A percentile compares a stretch with the other conserved stretches of the same genome.
Conservation (phyloP, 1,140 invertebrate genomes). For the Macrosteles quadrilineatus region DNA sequence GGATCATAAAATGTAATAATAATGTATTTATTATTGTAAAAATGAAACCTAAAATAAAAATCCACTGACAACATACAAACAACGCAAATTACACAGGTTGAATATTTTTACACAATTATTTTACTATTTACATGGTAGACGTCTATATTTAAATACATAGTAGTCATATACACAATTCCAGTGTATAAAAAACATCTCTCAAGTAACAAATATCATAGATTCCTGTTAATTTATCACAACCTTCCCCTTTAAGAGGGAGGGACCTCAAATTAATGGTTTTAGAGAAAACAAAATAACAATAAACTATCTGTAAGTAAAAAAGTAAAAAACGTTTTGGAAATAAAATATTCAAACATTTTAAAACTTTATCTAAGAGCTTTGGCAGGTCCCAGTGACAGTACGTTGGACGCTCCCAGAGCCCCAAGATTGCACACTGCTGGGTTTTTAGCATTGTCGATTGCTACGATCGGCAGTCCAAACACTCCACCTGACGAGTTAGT, state of each 20-base stretch:
- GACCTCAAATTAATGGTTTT: background rate
- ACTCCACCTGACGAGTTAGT: conserved; percentile 61
- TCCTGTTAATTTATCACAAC: background rate
- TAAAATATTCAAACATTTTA: background rate
- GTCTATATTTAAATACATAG: too few relatives aligned
- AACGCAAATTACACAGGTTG: too few relatives aligned
- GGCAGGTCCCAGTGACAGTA: conserved; percentile 68
- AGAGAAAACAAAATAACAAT: background rate
- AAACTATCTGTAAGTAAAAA: background rate
- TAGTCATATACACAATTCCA: background rate
- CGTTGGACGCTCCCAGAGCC: conserved; percentile 64
- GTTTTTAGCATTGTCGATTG: conserved; percentile 64
- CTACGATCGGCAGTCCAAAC: conserved; percentile 72
- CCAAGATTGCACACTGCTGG: conserved; percentile 60
- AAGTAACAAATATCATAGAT: background rate
- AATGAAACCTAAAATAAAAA: too few relatives aligned
- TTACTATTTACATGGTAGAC: too few relatives aligned
- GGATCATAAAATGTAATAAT: too few relatives aligned
- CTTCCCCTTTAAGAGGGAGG: background rate
- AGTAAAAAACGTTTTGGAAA: background rate
- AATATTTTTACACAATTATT: too few relatives aligned
- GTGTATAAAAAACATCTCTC: background rate
- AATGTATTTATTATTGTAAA: too few relatives aligned
- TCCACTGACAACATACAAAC: too few relatives aligned
- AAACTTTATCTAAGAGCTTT: conserved; percentile 47